Conservation (phyloP, 2,113 vertebrate species). For the Pampusana beccarii region DNA sequence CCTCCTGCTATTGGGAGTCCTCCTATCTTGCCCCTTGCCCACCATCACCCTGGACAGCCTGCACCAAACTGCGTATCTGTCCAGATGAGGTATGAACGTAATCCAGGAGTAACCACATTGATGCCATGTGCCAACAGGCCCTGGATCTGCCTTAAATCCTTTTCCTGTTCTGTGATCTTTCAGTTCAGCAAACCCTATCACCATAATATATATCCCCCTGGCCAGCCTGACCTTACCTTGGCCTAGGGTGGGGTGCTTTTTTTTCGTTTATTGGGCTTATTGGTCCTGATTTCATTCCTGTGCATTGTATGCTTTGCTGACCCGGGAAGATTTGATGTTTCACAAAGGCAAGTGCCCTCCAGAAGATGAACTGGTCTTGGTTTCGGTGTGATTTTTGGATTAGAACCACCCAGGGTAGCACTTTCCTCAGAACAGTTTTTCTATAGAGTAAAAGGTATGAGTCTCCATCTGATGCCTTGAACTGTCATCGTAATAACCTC, state of each 20-base stretch:
- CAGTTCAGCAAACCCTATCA: not conserved
- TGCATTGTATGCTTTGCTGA: constrained; percentile 51
- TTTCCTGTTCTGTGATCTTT: not conserved
- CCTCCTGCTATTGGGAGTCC: not conserved
- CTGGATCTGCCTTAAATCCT: not conserved
- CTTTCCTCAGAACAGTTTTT: constrained; percentile 42
- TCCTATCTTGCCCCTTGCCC: not conserved
- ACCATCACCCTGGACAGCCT: not conserved
- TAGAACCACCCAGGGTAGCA: constrained; percentile 10
- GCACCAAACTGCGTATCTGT: not conserved
- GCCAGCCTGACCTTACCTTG: constrained; percentile 21
- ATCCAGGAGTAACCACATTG: not conserved
- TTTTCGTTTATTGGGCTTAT: constrained; percentile 49
- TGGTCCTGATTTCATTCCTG: constrained; percentile 37
- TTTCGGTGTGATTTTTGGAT: constrained; percentile 39
- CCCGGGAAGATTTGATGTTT: constrained; percentile 7
- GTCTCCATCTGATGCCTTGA: constrained; percentile 46
- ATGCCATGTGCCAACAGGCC: not conserved
- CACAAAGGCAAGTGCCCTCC: not conserved
- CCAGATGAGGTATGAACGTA: not conserved
- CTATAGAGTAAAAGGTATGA: not conserved
- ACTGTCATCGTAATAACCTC: constrained; percentile 64
- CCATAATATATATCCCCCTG: not conserved
- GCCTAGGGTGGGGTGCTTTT: not conserved
- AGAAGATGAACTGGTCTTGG: constrained; percentile 45